Evolutionary conservation across 2,113 vertebrate genomes (phyloP).

Genomic region (Oreochromis spilurus): DNA sequence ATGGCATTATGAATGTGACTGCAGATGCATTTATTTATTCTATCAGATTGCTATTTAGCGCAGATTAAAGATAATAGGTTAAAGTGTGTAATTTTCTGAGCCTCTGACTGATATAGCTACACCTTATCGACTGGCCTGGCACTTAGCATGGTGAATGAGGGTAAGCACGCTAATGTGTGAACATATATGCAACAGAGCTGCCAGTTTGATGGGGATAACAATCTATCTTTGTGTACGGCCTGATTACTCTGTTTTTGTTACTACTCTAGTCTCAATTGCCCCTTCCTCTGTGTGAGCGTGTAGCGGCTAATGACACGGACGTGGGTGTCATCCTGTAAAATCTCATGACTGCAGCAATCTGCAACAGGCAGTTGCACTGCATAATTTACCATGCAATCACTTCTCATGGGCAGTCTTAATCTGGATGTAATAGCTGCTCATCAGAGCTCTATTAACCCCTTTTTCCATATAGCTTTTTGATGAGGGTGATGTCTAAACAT

Average conservation of each 20-base stretch:
- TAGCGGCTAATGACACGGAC: not conserved
- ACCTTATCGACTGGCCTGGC: not conserved
- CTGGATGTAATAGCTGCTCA: not conserved
- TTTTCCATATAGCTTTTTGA: slow-evolving; percentile 1
- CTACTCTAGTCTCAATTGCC: not conserved
- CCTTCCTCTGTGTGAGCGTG: not conserved
- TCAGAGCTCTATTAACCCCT: not conserved
- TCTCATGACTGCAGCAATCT: not conserved
- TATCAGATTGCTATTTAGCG: not conserved
- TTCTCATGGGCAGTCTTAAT: not conserved
- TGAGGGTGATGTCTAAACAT: not conserved
- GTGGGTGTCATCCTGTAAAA: not conserved
- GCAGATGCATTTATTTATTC: not conserved
- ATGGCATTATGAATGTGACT: not conserved
- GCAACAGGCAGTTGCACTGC: not conserved
- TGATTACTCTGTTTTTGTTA: not conserved
- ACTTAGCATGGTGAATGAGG: not conserved
- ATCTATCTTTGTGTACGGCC: not conserved
- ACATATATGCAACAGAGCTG: not conserved
- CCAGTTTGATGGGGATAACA: not conserved
- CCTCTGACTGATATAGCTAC: not conserved
- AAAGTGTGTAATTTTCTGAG: not conserved
- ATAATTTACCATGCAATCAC: slow-evolving; percentile 9
- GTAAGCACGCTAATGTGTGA: not conserved
- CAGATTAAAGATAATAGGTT: not conserved